These are phyloP conservation scores for Ctenochaetus hawaiiensis DNA, from an alignment of 2,797 vertebrate genomes.

Conservation along the genomic window DNA sequence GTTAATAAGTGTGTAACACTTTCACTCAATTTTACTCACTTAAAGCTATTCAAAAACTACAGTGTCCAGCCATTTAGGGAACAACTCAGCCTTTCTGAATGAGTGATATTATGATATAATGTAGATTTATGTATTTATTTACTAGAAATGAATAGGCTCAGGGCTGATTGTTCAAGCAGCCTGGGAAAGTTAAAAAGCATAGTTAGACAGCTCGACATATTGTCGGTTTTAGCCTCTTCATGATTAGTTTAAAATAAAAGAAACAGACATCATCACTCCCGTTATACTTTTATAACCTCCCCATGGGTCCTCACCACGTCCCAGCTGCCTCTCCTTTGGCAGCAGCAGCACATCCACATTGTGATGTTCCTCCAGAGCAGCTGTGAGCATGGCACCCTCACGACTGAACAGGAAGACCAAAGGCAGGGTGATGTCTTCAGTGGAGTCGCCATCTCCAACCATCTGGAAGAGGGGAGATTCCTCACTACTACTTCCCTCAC, in stretches of 20 bases:
- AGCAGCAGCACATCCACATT: conserved; percentile 88
- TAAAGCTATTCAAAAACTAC: background rate
- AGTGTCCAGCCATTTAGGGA: background rate
- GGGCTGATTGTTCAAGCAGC: background rate
- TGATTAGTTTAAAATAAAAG: background rate
- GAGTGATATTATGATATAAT: background rate
- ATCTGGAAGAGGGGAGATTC: conserved; percentile 89
- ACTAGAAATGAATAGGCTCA: background rate
- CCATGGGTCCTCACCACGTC: conserved; percentile 74
- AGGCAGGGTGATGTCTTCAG: conserved; percentile 83
- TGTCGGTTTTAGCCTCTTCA: no score
- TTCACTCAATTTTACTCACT: background rate
- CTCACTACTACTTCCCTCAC: conserved; percentile 84
- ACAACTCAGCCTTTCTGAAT: no score
- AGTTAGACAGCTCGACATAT: no score
- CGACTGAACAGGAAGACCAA: conserved; percentile 87
- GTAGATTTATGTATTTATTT: background rate
- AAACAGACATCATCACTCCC: background rate
- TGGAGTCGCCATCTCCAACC: conserved; percentile 87
- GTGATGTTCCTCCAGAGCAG: conserved; percentile 82
- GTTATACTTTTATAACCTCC: background rate
- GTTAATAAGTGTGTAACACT: no score
- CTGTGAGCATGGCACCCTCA: conserved; percentile 83
- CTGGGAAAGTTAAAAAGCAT: background rate
- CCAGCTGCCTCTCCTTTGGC: conserved; percentile 84